Evolutionary conservation across 2,888 invertebrate genomes (phyloP).

Genomic region (Acleris emargana): DNA sequence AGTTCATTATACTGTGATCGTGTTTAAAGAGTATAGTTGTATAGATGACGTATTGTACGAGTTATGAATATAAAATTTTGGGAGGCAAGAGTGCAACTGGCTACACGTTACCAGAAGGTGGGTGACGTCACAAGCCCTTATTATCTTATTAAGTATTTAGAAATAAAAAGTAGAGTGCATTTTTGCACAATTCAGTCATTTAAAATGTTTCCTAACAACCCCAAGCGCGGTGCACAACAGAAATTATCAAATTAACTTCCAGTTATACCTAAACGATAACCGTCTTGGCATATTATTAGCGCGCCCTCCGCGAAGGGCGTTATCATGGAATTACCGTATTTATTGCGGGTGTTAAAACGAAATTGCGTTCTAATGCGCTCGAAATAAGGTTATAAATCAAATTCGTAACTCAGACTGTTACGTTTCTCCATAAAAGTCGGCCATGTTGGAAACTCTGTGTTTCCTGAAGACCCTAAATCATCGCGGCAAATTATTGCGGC

Average conservation of each 20-base stretch:
- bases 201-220: constrained; percentile 35
- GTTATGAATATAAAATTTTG: too few species aligned
- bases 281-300: constrained; percentile 47
- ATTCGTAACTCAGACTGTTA: constrained; percentile 13
- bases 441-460: constrained; percentile 51
- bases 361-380: constrained; percentile 24
- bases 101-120: too few species aligned
- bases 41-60: too few species aligned
- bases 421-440: constrained; percentile 47
- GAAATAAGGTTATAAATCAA: constrained; percentile 33
- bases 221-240: constrained; percentile 13
- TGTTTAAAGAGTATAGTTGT: too few species aligned
- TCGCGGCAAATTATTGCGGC: constrained; percentile 52
- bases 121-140: not conserved
- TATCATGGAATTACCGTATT: constrained; percentile 48
- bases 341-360: constrained; percentile 13
- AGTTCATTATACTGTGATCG: too few species aligned
- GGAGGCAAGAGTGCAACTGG: too few species aligned
- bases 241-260: constrained; percentile 37
- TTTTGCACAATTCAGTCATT: constrained; percentile 27
- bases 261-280: constrained; percentile 30
- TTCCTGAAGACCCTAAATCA: constrained; percentile 58
- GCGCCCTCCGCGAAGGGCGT: constrained; percentile 52
- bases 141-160: not conserved
- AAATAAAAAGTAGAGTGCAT: constrained; percentile 6